A percentile compares a stretch with the other conserved stretches of the same genome.
These are phyloP conservation scores for Nixonia krombeini DNA, from an alignment of 1,140 invertebrate genomes.

Conservation along the genomic window DNA sequence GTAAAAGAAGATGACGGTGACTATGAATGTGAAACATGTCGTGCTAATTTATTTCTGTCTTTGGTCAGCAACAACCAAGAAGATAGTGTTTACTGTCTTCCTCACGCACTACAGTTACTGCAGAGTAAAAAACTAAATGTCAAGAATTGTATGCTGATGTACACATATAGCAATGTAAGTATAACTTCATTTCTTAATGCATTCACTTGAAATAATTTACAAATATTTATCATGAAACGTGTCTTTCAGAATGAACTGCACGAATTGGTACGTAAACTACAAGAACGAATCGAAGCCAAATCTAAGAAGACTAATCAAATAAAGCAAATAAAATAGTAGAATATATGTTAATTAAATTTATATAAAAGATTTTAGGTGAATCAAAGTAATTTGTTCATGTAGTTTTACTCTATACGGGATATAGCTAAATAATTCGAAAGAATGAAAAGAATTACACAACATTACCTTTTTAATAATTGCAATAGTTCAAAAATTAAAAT, in stretches of 20 bases:
- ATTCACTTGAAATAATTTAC: constrained; percentile 9
- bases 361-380: neutral
- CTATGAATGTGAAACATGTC: constrained; percentile 85
- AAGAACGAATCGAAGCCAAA: constrained; percentile 74
- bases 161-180: constrained; percentile 42
- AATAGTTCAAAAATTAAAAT: too few relatives aligned
- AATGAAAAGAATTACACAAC: too few relatives aligned
- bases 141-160: constrained; percentile 42
- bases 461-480: too few relatives aligned
- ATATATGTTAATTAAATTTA: constrained; percentile 28
- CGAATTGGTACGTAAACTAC: constrained; percentile 76
- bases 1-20: constrained; percentile 78
- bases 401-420: constrained; percentile 1
- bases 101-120: constrained; percentile 81
- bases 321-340: constrained; percentile 61
- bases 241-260: constrained; percentile 75
- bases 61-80: constrained; percentile 80
- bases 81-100: constrained; percentile 80
- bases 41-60: constrained; percentile 84
- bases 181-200: constrained; percentile 5
- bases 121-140: constrained; percentile 27
- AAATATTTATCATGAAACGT: constrained; percentile 35
- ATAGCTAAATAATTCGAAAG: neutral
- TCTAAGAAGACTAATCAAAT: constrained; percentile 72
- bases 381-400: too few relatives aligned